These are phyloP conservation scores for Phalacrocorax pelagicus DNA, from an alignment of 2,113 vertebrate genomes.

Conservation along the genomic window DNA sequence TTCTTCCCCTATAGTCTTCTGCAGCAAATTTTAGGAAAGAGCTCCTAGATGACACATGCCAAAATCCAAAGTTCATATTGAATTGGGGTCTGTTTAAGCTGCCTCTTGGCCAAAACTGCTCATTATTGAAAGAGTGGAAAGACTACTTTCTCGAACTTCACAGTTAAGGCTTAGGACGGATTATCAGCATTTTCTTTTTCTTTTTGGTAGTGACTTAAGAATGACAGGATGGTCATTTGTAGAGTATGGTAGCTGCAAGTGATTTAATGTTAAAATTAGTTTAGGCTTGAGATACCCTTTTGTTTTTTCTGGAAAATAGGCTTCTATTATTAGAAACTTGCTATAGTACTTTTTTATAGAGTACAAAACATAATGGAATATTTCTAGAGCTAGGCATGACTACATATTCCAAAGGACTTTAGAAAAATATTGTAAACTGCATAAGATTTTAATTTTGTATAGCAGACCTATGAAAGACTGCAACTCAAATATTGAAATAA, in stretches of 20 bases:
- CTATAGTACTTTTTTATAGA: not conserved
- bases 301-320: not conserved
- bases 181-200: not conserved
- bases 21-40: not conserved
- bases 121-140: not conserved
- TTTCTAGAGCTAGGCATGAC: not conserved
- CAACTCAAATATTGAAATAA: not conserved
- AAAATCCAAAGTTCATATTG: not conserved
- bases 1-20: not conserved
- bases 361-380: not conserved
- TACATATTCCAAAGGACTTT: not conserved
- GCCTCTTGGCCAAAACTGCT: not conserved
- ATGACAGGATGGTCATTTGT: not conserved
- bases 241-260: not conserved
- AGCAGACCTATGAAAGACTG: not conserved
- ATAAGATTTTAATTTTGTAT: not conserved
- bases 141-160: not conserved
- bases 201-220: not conserved
- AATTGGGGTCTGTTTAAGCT: not conserved
- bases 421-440: not conserved
- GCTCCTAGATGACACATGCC: not conserved
- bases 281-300: not conserved
- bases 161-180: not conserved
- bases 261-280: not conserved
- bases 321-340: not conserved